A percentile compares a stretch with the other conserved stretches of the same genome.
These are phyloP conservation scores for Drosophila bunnanda DNA, from an alignment of 2,888 invertebrate species.

Conservation along the genomic window DNA sequence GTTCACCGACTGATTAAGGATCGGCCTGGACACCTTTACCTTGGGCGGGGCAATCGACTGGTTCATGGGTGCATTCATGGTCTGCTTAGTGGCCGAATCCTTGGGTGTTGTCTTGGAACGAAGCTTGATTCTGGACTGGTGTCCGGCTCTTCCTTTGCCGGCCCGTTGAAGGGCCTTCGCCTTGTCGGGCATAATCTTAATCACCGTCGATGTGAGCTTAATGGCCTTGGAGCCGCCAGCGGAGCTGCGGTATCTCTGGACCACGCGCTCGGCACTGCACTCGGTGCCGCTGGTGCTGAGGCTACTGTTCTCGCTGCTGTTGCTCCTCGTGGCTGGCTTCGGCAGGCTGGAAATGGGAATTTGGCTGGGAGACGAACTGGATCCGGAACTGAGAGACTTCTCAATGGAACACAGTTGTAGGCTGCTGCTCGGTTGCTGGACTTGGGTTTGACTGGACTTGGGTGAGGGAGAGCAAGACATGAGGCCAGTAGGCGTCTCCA, in stretches of 20 bases:
- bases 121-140: neutral
- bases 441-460: neutral
- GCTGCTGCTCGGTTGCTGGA: neutral
- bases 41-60: slow-evolving; percentile 7
- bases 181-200: slow-evolving; percentile 45
- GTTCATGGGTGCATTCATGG: slow-evolving; percentile 4
- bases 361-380: neutral
- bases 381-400: neutral
- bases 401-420: neutral
- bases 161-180: neutral
- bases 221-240: slow-evolving; percentile 37
- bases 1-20: slow-evolving; percentile 4
- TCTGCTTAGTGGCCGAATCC: neutral
- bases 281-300: slow-evolving; percentile 9
- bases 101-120: neutral
- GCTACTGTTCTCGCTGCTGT: neutral
- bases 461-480: neutral
- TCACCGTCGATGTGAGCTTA: slow-evolving; percentile 64
- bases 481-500: neutral
- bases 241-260: neutral
- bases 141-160: neutral
- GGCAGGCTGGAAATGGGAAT: neutral
- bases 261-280: neutral
- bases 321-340: neutral
- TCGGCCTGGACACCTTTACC: neutral